These are phyloP conservation scores for Tetragonisca angustula DNA, from an alignment of 2,888 invertebrate genomes.

Conservation along the genomic window DNA sequence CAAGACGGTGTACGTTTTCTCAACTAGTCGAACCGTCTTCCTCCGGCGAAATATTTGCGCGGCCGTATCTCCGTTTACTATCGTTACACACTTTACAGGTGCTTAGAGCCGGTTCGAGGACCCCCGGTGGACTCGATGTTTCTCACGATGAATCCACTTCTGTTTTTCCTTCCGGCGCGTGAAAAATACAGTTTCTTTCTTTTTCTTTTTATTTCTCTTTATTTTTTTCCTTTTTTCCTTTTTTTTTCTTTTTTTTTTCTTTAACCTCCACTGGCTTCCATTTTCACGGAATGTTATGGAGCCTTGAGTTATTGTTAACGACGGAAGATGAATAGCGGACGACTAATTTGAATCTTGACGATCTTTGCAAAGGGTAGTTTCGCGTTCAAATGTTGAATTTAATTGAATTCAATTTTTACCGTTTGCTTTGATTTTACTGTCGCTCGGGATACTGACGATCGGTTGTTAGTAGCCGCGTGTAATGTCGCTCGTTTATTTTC, in stretches of 20 bases:
- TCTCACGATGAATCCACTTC: background rate
- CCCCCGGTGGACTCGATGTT: background rate
- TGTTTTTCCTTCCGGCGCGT: background rate
- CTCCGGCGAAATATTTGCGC: constrained; percentile 51
- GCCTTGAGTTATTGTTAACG: background rate
- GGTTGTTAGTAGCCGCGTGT: background rate
- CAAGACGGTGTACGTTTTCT: constrained; percentile 39
- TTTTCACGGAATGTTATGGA: background rate
- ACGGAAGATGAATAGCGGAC: background rate
- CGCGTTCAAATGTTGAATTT: background rate
- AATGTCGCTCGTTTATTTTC: background rate
- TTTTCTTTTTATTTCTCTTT: too few species aligned
- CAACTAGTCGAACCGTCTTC: constrained; percentile 33
- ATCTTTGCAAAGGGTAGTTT: background rate
- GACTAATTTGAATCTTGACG: background rate
- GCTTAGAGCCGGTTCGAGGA: background rate
- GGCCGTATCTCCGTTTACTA: constrained; percentile 25
- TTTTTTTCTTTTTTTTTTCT: background rate
- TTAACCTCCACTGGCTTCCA: background rate
- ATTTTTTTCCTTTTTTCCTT: background rate
- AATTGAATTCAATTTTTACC: background rate
- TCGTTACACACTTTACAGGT: constrained; percentile 31
- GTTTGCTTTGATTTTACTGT: background rate
- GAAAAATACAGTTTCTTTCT: background rate
- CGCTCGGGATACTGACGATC: too few species aligned